Conservation (phyloP, 2,797 vertebrate species). For the Setipinna tenuifilis region DNA sequence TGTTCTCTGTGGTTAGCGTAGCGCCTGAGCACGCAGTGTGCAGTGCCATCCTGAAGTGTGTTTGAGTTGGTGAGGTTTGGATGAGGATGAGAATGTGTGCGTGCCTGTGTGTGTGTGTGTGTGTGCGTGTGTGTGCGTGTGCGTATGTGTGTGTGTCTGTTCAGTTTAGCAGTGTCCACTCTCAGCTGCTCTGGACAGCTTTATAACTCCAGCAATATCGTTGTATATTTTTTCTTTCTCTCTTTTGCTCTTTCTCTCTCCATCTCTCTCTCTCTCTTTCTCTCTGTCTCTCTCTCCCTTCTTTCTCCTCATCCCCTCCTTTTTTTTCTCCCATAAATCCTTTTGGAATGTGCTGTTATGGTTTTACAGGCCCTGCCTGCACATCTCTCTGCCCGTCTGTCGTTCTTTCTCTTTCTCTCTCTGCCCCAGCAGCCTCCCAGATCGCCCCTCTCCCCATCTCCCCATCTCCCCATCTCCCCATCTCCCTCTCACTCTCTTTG, state of each 20-base stretch:
- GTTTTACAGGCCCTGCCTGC: not conserved
- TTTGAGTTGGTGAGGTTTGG: slow-evolving; percentile 7
- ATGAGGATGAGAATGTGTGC: not conserved
- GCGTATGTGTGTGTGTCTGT: slow-evolving; percentile 59
- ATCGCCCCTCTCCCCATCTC: not conserved
- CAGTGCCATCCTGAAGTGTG: slow-evolving; percentile 12
- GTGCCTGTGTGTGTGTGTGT: not conserved
- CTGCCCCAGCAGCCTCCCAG: not conserved
- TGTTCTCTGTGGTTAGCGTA: slow-evolving; percentile 22
- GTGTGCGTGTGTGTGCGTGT: slow-evolving; percentile 46
- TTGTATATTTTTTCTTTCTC: not conserved
- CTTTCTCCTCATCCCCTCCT: not conserved
- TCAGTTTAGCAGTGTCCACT: slow-evolving; percentile 13
- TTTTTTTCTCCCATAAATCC: not conserved
- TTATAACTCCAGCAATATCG: not conserved
- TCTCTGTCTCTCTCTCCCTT: not conserved
- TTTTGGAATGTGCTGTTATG: slow-evolving; percentile 1
- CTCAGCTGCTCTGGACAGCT: not conserved
- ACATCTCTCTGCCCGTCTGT: not conserved
- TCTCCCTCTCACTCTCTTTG: not conserved
- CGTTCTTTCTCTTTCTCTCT: not conserved
- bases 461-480: not conserved
- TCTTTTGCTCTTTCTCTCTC: not conserved
- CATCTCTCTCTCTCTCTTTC: not conserved
- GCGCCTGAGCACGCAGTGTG: not conserved